phyloP scores from a whole-genome alignment of 1,140 invertebrate species.

The Bombus polaris region DNA sequence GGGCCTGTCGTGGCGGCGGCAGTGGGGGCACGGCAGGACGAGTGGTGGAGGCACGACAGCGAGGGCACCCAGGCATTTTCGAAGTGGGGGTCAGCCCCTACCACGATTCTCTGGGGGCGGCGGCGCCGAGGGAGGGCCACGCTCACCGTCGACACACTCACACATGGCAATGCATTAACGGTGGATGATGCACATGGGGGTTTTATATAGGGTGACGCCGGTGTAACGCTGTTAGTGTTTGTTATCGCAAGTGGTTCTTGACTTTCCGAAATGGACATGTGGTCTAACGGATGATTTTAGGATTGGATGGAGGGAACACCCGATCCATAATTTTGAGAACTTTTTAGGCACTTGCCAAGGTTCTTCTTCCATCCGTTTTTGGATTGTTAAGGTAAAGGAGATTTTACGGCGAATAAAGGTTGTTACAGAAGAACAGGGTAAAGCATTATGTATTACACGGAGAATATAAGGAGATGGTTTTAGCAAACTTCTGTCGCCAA shows the following conservation, averaged over 20 bases:
- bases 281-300: neutral
- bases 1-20: conserved; percentile 9
- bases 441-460: conserved; percentile 11
- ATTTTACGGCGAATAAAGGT: neutral
- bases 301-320: neutral
- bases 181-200: conserved; percentile 13
- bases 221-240: neutral
- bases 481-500: conserved; percentile 10
- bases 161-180: too few species aligned
- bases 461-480: neutral
- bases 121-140: neutral
- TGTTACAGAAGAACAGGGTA: neutral
- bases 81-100: conserved; percentile 25
- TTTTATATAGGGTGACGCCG: conserved; percentile 30
- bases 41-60: neutral
- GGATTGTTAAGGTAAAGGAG: neutral
- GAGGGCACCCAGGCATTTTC: conserved; percentile 3
- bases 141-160: conserved; percentile 6
- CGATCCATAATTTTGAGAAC: neutral
- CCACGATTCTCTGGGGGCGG: neutral
- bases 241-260: neutral
- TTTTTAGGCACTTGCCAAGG: neutral
- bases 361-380: too few species aligned
- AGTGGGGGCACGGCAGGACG: conserved; percentile 24
- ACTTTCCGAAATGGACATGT: neutral